phyloP scores from a whole-genome alignment of 2,113 vertebrate genomes.

The Hipposideros armiger region DNA sequence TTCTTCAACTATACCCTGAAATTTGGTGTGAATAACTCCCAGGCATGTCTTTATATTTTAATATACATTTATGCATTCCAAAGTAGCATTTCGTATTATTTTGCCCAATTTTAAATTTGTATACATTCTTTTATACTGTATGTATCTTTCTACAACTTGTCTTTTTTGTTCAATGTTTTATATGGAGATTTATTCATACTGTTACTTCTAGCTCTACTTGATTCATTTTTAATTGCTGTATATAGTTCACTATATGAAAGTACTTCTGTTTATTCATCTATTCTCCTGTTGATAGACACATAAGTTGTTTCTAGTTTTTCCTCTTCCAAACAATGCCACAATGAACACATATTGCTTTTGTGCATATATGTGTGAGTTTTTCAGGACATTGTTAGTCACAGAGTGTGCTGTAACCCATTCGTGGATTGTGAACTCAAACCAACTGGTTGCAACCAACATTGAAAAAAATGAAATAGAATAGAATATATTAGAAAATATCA shows the following conservation, averaged over 20 bases:
- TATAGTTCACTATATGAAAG: constrained; percentile 24
- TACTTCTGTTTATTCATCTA: constrained; percentile 17
- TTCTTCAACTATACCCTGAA: not conserved
- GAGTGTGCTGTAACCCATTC: not conserved
- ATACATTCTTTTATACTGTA: not conserved
- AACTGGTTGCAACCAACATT: not conserved
- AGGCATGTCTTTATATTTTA: not conserved
- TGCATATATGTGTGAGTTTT: not conserved
- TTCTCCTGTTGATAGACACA: constrained; percentile 12
- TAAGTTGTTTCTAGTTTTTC: not conserved
- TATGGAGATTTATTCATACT: constrained; percentile 37
- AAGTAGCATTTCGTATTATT: not conserved
- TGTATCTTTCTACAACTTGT: constrained; percentile 44
- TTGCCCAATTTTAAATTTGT: constrained; percentile 15
- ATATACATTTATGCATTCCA: not conserved
- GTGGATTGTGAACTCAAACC: not conserved
- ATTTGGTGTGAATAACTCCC: not conserved
- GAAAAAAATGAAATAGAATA: not conserved
- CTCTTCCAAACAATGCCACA: not conserved
- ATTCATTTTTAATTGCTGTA: constrained; percentile 42
- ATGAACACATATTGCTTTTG: not conserved
- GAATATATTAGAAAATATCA: not conserved
- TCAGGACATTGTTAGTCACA: not conserved
- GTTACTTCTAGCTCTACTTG: not conserved
- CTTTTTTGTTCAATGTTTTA: not conserved